Evolutionary conservation across 30 jellyfish, hydroid and myxozoan genomes (phyloP).

Genomic region (Aurelia sp.): DNA sequence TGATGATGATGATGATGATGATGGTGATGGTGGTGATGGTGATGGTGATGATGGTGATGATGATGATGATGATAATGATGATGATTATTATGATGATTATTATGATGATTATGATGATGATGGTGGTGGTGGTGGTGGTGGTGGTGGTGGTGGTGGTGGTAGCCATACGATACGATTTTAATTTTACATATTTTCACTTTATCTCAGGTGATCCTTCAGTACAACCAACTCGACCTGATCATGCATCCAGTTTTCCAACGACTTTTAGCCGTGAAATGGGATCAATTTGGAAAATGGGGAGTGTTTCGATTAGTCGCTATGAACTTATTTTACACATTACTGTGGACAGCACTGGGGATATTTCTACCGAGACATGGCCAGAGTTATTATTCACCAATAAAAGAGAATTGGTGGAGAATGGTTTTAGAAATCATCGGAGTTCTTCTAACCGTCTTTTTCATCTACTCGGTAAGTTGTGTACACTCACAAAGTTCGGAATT

Average conservation of each 20-base stretch:
- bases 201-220: conserved; percentile 82
- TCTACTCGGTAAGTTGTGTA: conserved; percentile 66
- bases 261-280: conserved; percentile 89
- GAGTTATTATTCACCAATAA: conserved; percentile 71
- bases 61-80: no score
- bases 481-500: no score
- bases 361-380: conserved; percentile 84
- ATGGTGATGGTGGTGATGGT: no score
- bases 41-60: no score
- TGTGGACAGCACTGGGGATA: conserved; percentile 96
- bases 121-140: no score
- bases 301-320: conserved; percentile 59
- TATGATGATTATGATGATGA: no score
- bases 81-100: no score
- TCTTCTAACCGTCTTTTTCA: conserved; percentile 77
- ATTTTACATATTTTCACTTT: neutral
- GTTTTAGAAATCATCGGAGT: conserved; percentile 87
- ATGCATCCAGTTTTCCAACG: conserved; percentile 98
- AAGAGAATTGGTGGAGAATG: conserved; percentile 87
- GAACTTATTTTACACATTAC: conserved; percentile 86
- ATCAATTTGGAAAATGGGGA: conserved; percentile 89
- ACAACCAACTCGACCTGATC: conserved; percentile 93
- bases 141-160: no score
- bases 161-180: no score
- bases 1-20: no score